Percentiles rank a stretch among this genome's conserved stretches.
Evolutionary conservation across 2,888 invertebrate species (phyloP).

Genomic region (Yponomeuta malinellus): DNA sequence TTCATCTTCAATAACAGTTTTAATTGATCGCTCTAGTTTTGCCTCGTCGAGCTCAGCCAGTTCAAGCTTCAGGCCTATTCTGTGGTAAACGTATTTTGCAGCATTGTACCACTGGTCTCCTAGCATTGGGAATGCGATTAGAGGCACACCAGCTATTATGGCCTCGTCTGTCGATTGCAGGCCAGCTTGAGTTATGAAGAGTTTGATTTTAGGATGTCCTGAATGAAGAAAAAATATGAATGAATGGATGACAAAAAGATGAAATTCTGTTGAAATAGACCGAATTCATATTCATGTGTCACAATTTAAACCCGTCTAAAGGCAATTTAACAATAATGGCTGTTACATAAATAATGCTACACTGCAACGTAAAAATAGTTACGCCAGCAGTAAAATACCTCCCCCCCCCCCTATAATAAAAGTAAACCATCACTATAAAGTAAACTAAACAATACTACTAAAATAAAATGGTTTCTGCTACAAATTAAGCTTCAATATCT

Average conservation of each 20-base stretch:
- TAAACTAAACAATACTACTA: too few species aligned
- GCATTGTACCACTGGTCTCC: slow-evolving; percentile 14
- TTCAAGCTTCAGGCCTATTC: slow-evolving; percentile 2
- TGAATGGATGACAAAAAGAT: background rate
- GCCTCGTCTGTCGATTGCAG: slow-evolving; percentile 14
- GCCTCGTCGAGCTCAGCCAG: slow-evolving; percentile 7
- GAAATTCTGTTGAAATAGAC: background rate
- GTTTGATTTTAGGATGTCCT: slow-evolving; percentile 14
- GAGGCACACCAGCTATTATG: slow-evolving; percentile 3
- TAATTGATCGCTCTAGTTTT: slow-evolving; percentile 5
- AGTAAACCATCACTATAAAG: too few species aligned
- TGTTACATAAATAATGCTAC: too few species aligned
- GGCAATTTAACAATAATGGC: too few species aligned
- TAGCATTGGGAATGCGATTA: slow-evolving; percentile 12
- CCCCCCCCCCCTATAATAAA: too few species aligned
- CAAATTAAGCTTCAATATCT: too few species aligned
- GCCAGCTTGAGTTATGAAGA: slow-evolving; percentile 13
- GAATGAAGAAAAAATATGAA: background rate
- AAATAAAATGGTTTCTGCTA: too few species aligned
- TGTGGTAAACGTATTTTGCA: slow-evolving; percentile 1
- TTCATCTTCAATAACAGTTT: slow-evolving; percentile 8
- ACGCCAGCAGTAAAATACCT: too few species aligned
- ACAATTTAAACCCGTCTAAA: too few species aligned
- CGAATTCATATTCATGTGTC: too few species aligned
- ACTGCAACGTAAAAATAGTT: too few species aligned